Conservation (phyloP, 2,797 vertebrate species). For the Pachyuromys duprasi region DNA sequence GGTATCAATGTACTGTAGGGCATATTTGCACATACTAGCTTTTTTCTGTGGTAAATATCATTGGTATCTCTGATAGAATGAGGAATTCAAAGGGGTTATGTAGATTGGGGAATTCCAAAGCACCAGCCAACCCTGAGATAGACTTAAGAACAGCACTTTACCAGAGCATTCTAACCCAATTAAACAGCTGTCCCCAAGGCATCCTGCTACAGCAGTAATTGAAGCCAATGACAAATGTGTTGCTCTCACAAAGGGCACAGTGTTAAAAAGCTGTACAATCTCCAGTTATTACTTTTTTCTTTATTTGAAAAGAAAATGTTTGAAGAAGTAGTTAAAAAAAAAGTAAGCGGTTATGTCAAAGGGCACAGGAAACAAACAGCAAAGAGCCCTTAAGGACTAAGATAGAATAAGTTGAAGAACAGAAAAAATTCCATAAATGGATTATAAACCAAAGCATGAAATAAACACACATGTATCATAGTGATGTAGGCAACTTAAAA, state of each 20-base stretch:
- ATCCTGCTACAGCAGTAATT: constrained; percentile 73
- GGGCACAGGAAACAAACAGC: not conserved
- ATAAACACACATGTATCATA: not conserved
- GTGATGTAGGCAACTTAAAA: not conserved
- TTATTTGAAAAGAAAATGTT: constrained; percentile 56
- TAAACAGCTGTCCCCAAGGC: constrained; percentile 71
- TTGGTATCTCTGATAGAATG: not conserved
- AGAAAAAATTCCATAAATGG: not conserved
- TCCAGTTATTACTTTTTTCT: constrained; percentile 58
- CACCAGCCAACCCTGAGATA: constrained; percentile 60
- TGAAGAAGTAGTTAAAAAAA: not conserved
- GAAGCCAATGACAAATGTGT: constrained; percentile 77
- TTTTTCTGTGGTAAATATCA: constrained; percentile 33
- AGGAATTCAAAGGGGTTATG: constrained; percentile 65
- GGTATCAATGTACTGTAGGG: not conserved
- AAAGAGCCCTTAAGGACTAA: not conserved
- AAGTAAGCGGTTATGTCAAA: not conserved
- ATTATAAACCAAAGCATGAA: not conserved
- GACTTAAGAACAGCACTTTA: constrained; percentile 66
- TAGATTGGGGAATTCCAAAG: constrained; percentile 67
- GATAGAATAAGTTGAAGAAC: not conserved
- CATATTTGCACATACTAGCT: not conserved
- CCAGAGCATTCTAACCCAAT: constrained; percentile 78
- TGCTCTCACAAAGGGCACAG: constrained; percentile 71
- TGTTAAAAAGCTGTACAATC: constrained; percentile 69